Evolutionary conservation across 2,113 vertebrate species (phyloP).

Genomic region (Oenanthe melanoleuca): DNA sequence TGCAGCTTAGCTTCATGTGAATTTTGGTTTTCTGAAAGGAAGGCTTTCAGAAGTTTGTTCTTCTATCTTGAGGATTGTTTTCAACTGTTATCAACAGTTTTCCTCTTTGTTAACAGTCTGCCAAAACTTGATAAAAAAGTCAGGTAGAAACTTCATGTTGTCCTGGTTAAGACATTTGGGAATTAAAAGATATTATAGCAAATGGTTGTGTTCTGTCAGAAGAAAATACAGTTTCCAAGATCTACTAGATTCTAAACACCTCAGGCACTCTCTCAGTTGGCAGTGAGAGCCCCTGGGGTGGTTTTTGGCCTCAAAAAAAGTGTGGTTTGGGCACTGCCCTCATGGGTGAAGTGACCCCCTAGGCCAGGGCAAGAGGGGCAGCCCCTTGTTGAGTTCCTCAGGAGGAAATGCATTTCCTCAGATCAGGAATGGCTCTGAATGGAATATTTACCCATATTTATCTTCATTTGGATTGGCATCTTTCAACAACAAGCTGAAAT

Average conservation of each 20-base stretch:
- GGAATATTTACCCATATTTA: background rate
- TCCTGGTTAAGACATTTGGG: background rate
- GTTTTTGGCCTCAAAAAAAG: background rate
- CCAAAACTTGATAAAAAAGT: background rate
- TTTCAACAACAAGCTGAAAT: background rate
- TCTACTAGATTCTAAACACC: background rate
- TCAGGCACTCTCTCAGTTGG: background rate
- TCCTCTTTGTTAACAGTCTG: background rate
- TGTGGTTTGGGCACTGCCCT: background rate
- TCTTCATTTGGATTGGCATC: background rate
- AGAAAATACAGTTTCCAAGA: background rate
- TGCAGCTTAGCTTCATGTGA: background rate
- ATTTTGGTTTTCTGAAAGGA: background rate
- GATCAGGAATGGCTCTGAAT: background rate
- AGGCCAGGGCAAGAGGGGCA: background rate
- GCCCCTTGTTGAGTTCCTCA: fast-evolving
- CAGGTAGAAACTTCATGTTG: background rate
- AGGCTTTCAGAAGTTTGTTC: background rate
- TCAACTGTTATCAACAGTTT: background rate
- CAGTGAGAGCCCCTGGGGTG: background rate
- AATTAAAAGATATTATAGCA: background rate
- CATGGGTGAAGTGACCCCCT: background rate
- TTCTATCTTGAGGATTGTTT: background rate
- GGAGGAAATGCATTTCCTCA: background rate
- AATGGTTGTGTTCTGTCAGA: background rate